Evolutionary conservation across 1,140 invertebrate species (phyloP).

Genomic region (Calliopsis andreniformis): DNA sequence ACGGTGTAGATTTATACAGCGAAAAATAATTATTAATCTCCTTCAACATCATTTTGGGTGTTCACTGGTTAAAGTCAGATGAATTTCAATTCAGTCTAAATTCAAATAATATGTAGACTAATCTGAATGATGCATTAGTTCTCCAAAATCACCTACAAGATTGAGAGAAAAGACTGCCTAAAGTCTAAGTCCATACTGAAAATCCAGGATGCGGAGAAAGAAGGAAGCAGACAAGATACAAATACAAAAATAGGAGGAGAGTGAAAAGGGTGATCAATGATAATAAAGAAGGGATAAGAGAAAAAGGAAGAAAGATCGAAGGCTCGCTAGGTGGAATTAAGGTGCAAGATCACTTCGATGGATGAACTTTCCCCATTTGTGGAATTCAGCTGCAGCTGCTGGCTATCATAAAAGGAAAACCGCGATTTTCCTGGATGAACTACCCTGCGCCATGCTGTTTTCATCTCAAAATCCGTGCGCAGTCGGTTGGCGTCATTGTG

Average conservation of each 20-base stretch:
- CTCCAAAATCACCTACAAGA: too few relatives aligned
- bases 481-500: conserved; percentile 55
- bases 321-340: not conserved
- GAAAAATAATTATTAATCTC: too few relatives aligned
- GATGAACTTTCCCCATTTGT: conserved; percentile 51
- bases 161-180: too few relatives aligned
- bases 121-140: too few relatives aligned
- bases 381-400: conserved; percentile 22
- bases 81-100: too few relatives aligned
- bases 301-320: not conserved
- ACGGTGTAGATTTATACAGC: too few relatives aligned
- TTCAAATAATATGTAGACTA: too few relatives aligned
- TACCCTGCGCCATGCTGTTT: conserved; percentile 34
- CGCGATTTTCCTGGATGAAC: conserved; percentile 21
- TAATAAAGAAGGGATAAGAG: not conserved
- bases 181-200: too few relatives aligned
- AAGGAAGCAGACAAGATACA: too few relatives aligned
- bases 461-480: conserved; percentile 60
- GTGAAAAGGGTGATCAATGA: not conserved
- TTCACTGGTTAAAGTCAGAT: too few relatives aligned
- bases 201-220: too few relatives aligned
- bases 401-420: conserved; percentile 44
- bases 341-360: conserved; percentile 1
- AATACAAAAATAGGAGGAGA: not conserved
- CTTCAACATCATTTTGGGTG: too few relatives aligned